These are phyloP conservation scores for Parapristionchus giblindavisi DNA, from an alignment of 2,888 invertebrate genomes.

Conservation along the genomic window DNA sequence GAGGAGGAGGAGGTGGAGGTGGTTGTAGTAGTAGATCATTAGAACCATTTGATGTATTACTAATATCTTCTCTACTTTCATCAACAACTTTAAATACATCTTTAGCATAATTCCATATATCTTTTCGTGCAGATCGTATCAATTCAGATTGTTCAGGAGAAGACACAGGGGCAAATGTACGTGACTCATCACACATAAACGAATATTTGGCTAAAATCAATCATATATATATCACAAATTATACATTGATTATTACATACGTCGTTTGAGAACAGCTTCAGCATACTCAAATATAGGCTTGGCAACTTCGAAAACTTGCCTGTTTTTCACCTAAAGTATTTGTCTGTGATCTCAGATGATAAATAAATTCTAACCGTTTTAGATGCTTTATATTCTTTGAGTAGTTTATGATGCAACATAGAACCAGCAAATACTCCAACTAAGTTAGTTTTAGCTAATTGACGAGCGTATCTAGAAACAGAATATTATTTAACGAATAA, in stretches of 20 bases:
- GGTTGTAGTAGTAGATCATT: no score
- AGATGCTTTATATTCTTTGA: slow-evolving; percentile 7
- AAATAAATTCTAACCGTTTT: background rate
- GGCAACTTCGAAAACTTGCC: background rate
- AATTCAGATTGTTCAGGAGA: background rate
- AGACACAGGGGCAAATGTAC: background rate
- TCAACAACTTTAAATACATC: background rate
- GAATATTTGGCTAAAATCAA: background rate
- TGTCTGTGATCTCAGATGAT: background rate
- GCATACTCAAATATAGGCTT: slow-evolving; percentile 15
- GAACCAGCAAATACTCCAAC: slow-evolving; percentile 22
- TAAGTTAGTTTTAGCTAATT: background rate
- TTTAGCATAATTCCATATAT: slow-evolving; percentile 8
- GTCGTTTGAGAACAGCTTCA: background rate
- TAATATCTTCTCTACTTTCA: background rate
- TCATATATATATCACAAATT: background rate
- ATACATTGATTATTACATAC: background rate
- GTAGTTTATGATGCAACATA: slow-evolving; percentile 13
- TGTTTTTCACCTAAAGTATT: background rate
- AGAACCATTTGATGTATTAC: background rate
- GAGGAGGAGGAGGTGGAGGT: slow-evolving; percentile 15
- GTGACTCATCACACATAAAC: background rate
- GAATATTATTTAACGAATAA: no score
- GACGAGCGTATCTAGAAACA: background rate
- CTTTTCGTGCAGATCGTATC: slow-evolving; percentile 3